phyloP scores from a whole-genome alignment of 2,888 invertebrate genomes.

The Melinopterus prodromus region DNA sequence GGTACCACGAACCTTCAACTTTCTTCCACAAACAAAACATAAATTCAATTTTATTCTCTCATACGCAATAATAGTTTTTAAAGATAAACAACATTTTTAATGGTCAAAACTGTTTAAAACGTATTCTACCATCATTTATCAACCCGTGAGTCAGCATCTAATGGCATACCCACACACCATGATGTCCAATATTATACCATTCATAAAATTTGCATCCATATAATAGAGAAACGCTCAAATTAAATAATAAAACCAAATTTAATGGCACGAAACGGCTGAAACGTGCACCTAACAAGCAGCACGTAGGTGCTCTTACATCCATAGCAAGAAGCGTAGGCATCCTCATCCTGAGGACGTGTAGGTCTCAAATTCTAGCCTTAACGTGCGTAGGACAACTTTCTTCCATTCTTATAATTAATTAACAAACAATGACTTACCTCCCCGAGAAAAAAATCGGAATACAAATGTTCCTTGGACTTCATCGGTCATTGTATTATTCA shows the following conservation, averaged over 20 bases:
- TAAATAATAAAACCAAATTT: conserved; percentile 4
- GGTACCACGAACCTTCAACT: too few species aligned
- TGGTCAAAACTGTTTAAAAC: background rate
- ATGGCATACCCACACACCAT: background rate
- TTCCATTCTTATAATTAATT: background rate
- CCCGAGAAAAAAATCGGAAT: background rate
- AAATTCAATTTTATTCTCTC: too few species aligned
- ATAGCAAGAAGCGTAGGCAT: background rate
- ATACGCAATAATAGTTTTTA: background rate
- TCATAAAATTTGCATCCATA: background rate
- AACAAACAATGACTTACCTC: background rate
- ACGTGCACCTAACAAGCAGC: background rate
- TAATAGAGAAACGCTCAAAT: background rate
- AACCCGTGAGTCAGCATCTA: background rate
- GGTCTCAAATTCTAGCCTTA: background rate
- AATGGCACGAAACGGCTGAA: background rate
- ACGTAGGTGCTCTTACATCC: background rate
- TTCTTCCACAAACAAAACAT: too few species aligned
- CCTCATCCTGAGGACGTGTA: background rate
- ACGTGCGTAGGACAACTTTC: background rate
- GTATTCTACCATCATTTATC: background rate
- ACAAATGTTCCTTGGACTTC: background rate
- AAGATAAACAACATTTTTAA: background rate
- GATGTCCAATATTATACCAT: background rate
- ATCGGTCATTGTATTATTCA: background rate